Evolutionary conservation across 2,113 vertebrate genomes (phyloP).

Genomic region (Oncorhynchus masou): DNA sequence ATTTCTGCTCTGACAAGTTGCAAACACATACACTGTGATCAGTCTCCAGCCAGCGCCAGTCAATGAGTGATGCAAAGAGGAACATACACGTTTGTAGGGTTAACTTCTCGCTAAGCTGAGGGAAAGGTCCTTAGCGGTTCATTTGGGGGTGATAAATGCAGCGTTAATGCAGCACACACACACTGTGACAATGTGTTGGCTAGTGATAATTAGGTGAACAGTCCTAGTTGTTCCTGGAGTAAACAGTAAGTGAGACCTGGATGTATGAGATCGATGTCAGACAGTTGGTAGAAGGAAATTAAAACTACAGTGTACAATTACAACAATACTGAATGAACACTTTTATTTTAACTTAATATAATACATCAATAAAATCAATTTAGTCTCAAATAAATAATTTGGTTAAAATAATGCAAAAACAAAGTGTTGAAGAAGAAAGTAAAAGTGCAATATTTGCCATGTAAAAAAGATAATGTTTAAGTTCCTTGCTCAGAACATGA

Average conservation of each 20-base stretch:
- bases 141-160: slow-evolving; percentile 17
- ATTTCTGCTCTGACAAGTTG: neutral
- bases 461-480: too few species aligned
- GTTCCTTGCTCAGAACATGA: too few species aligned
- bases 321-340: too few species aligned
- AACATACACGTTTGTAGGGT: slow-evolving; percentile 13
- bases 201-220: slow-evolving; percentile 34
- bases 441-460: too few species aligned
- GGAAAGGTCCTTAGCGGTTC: too few species aligned
- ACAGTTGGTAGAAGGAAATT: neutral
- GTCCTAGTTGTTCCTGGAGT: neutral
- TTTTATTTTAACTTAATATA: too few species aligned
- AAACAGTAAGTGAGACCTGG: neutral
- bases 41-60: slow-evolving; percentile 10
- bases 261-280: neutral
- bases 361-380: too few species aligned
- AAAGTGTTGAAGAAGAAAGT: too few species aligned
- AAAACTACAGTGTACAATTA: neutral
- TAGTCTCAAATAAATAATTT: too few species aligned
- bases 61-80: slow-evolving; percentile 3
- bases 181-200: slow-evolving; percentile 13
- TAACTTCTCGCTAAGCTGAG: too few species aligned
- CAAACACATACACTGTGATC: neutral
- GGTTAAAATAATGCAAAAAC: too few species aligned
- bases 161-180: neutral